Conservation (phyloP, 2,888 invertebrate genomes). For the Coremacera marginata region DNA sequence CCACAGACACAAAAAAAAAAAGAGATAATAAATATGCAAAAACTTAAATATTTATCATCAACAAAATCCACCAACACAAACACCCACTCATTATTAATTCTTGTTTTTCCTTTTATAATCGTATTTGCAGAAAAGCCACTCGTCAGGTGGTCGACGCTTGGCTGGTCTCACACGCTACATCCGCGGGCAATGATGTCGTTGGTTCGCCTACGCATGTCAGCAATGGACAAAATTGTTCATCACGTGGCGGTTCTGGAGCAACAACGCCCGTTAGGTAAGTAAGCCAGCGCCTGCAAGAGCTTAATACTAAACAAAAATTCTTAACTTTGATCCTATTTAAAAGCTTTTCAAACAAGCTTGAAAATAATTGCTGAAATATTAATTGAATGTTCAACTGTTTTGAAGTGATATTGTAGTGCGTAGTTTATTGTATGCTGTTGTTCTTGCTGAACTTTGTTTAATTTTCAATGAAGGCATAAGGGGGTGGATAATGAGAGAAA, state of each 20-base stretch:
- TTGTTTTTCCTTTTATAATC: constrained; percentile 25
- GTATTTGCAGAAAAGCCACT: constrained; percentile 82
- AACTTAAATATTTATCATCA: too few relatives aligned
- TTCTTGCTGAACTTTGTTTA: too few relatives aligned
- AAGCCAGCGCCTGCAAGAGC: not conserved
- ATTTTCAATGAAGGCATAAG: too few relatives aligned
- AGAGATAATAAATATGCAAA: not conserved
- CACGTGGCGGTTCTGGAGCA: constrained; percentile 85
- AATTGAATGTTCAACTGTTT: not conserved
- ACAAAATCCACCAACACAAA: not conserved
- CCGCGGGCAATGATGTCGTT: constrained; percentile 70
- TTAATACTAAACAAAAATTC: constrained; percentile 27
- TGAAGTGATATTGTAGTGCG: not conserved
- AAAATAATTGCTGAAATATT: not conserved
- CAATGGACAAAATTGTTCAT: constrained; percentile 71
- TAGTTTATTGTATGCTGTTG: too few relatives aligned
- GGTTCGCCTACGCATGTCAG: constrained; percentile 72
- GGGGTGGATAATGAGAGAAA: too few relatives aligned
- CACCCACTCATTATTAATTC: not conserved
- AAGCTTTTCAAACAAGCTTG: not conserved
- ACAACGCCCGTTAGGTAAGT: constrained; percentile 90
- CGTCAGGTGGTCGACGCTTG: constrained; percentile 93
- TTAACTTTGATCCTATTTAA: not conserved
- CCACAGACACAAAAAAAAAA: too few relatives aligned
- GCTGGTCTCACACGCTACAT: constrained; percentile 88